These are phyloP conservation scores for Amphiduros pacificus DNA, from an alignment of 2,888 invertebrate genomes.

Conservation along the genomic window DNA sequence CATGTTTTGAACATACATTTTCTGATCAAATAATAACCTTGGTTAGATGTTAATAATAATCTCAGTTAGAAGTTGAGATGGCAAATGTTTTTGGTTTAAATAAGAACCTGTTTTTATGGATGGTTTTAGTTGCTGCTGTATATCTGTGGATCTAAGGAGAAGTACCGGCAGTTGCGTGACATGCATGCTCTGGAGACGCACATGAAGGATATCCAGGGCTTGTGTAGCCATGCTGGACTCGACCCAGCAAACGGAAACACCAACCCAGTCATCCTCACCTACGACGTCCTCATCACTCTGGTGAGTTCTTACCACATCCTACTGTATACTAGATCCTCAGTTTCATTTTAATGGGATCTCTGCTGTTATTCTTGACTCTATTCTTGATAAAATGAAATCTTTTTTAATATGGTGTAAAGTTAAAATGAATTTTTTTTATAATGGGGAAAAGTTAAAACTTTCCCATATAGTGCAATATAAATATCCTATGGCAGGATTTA, in stretches of 20 bases:
- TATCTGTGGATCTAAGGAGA: conserved; percentile 93
- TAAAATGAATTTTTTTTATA: neutral
- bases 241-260: conserved; percentile 21
- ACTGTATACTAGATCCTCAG: no score
- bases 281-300: conserved; percentile 88
- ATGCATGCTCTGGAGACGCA: conserved; percentile 90
- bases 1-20: no score
- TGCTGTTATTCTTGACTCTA: neutral
- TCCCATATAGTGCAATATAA: no score
- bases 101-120: neutral
- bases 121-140: conserved; percentile 72
- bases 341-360: neutral
- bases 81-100: neutral
- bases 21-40: no score
- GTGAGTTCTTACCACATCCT: conserved; percentile 32
- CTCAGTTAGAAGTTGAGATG: no score
- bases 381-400: neutral
- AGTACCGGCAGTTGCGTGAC: conserved; percentile 90
- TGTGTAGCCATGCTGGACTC: conserved; percentile 48
- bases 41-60: no score
- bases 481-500: no score
- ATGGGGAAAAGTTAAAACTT: no score
- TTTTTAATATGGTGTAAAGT: neutral
- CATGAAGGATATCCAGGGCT: conserved; percentile 62
- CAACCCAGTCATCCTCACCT: conserved; percentile 67